Conservation (phyloP, 2,888 invertebrate species). For the Platycheirus rosarum region DNA sequence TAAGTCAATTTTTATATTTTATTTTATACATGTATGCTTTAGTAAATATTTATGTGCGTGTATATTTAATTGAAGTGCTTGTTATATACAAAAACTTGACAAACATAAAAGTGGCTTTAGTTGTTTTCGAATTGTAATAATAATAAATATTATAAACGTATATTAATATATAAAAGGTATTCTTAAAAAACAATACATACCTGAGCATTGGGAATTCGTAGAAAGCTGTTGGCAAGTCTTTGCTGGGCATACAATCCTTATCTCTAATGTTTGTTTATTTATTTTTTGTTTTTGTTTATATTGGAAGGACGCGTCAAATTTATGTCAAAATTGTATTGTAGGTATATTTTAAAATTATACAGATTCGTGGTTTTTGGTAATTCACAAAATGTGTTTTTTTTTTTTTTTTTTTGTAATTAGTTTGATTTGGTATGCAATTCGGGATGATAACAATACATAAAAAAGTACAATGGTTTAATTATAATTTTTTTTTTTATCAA, state of each 20-base stretch:
- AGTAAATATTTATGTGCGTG: constrained; percentile 9
- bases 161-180: background rate
- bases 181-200: constrained; percentile 82
- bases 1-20: no score
- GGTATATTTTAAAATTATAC: constrained; percentile 35
- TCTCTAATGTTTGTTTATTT: constrained; percentile 83
- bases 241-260: constrained; percentile 90
- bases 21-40: constrained; percentile 2
- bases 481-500: constrained; percentile 32
- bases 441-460: constrained; percentile 64
- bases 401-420: constrained; percentile 8
- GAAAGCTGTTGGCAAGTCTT: constrained; percentile 89
- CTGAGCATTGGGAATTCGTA: constrained; percentile 89
- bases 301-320: constrained; percentile 37
- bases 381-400: constrained; percentile 47
- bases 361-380: constrained; percentile 47
- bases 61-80: constrained; percentile 14
- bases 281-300: constrained; percentile 41
- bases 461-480: constrained; percentile 56
- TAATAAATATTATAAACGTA: background rate
- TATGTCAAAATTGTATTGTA: constrained; percentile 38
- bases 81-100: constrained; percentile 10
- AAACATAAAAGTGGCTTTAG: constrained; percentile 11
- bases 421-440: constrained; percentile 60
- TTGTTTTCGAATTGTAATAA: background rate